A percentile compares a stretch with the other conserved stretches of the same genome.
Evolutionary conservation across 1,140 invertebrate genomes (phyloP).

Genomic region (Zaprionus davidi): DNA sequence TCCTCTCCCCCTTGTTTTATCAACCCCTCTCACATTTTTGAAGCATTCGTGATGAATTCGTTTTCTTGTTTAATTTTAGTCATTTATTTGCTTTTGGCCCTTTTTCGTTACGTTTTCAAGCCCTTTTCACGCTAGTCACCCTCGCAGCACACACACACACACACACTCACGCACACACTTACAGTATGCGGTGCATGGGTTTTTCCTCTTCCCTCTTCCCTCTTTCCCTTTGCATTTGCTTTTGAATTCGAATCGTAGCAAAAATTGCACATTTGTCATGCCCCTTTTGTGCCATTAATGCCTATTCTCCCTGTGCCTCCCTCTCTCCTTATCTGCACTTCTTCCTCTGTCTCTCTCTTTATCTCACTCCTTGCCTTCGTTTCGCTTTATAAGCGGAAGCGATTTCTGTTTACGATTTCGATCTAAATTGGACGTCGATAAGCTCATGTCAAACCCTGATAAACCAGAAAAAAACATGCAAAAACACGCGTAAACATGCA

Average conservation of each 20-base stretch:
- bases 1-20: slow-evolving; percentile 29
- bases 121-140: slow-evolving; percentile 43
- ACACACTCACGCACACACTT: slow-evolving; percentile 9
- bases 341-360: no score
- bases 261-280: slow-evolving; percentile 34
- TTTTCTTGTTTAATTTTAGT: slow-evolving; percentile 79
- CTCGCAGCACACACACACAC: slow-evolving; percentile 38
- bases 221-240: slow-evolving; percentile 38
- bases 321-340: neutral
- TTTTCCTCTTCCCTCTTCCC: slow-evolving; percentile 17
- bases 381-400: slow-evolving; percentile 6
- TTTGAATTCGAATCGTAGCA: slow-evolving; percentile 16
- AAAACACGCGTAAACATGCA: slow-evolving; percentile 7
- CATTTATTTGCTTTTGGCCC: slow-evolving; percentile 62
- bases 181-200: slow-evolving; percentile 30
- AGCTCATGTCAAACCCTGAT: neutral
- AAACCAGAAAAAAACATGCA: slow-evolving; percentile 1
- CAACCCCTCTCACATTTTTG: slow-evolving; percentile 69
- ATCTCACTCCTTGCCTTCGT: neutral
- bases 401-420: slow-evolving; percentile 9
- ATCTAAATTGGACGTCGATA: neutral
- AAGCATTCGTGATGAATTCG: slow-evolving; percentile 77
- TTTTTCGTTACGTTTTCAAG: slow-evolving; percentile 17
- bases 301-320: neutral
- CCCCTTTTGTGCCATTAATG: neutral